Conservation (phyloP, 2,888 invertebrate genomes). For the Cheilosia scutellata region DNA sequence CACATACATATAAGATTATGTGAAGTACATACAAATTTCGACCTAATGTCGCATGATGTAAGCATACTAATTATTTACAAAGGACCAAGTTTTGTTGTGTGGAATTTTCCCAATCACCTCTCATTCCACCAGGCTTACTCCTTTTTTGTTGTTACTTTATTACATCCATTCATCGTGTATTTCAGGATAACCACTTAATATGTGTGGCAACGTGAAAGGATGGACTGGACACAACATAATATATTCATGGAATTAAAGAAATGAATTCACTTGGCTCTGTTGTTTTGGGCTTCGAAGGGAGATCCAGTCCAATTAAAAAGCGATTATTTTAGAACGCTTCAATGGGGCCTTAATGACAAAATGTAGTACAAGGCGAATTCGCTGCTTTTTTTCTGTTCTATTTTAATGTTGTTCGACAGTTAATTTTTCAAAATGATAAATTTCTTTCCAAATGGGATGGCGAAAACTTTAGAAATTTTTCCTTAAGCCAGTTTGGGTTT, state of each 20-base stretch:
- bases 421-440: constrained; percentile 77
- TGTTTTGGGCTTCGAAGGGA: constrained; percentile 11
- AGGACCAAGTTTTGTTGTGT: constrained; percentile 63
- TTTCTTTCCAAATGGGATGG: constrained; percentile 78
- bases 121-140: constrained; percentile 5
- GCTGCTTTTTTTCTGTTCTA: constrained; percentile 2
- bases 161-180: constrained; percentile 47
- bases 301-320: constrained; percentile 64
- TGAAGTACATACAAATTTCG: constrained; percentile 59
- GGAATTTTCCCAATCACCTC: constrained; percentile 51
- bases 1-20: constrained; percentile 43
- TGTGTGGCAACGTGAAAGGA: constrained; percentile 45
- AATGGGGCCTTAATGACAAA: constrained; percentile 48
- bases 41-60: constrained; percentile 71
- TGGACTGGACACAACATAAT: constrained; percentile 47
- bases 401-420: constrained; percentile 1
- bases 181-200: constrained; percentile 57
- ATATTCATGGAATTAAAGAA: constrained; percentile 48
- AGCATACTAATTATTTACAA: constrained; percentile 74
- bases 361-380: constrained; percentile 26
- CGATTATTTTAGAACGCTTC: constrained; percentile 56
- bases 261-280: constrained; percentile 15
- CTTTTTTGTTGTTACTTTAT: constrained; percentile 32
- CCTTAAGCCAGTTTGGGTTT: constrained; percentile 17
- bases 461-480: constrained; percentile 56